These are phyloP conservation scores for Coboldia fuscipes DNA, from an alignment of 1,140 invertebrate genomes.

Conservation along the genomic window DNA sequence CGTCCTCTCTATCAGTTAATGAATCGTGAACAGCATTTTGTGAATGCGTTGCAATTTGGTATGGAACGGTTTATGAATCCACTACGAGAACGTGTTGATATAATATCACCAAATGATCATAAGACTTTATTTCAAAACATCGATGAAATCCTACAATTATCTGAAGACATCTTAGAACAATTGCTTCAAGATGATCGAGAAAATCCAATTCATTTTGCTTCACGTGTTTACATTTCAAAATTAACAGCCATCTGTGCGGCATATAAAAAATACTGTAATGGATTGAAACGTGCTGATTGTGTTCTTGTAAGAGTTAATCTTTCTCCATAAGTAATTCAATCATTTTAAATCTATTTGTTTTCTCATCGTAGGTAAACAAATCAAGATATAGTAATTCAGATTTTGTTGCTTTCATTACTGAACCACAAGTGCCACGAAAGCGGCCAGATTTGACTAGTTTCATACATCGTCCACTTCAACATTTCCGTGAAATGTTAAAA, in stretches of 20 bases:
- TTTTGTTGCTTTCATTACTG: slow-evolving; percentile 48
- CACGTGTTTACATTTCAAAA: slow-evolving; percentile 47
- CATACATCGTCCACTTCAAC: slow-evolving; percentile 57
- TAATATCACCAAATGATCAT: slow-evolving; percentile 49
- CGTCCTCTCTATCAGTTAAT: slow-evolving; percentile 33
- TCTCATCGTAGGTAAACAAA: slow-evolving; percentile 25
- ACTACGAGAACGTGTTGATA: slow-evolving; percentile 43
- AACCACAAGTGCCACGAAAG: slow-evolving; percentile 51
- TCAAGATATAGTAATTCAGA: slow-evolving; percentile 34
- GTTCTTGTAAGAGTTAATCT: slow-evolving; percentile 33
- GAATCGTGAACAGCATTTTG: slow-evolving; percentile 48
- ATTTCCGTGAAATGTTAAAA: slow-evolving; percentile 38
- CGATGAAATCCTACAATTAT: slow-evolving; percentile 54
- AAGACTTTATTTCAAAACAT: slow-evolving; percentile 60
- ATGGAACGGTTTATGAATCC: slow-evolving; percentile 49
- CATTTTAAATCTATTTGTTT: background rate
- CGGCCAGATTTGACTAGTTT: slow-evolving; percentile 62
- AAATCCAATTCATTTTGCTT: slow-evolving; percentile 35
- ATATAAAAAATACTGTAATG: slow-evolving; percentile 59
- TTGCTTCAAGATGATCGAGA: slow-evolving; percentile 48
- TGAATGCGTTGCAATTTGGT: slow-evolving; percentile 48
- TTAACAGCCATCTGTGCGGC: slow-evolving; percentile 43
- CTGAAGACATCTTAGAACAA: slow-evolving; percentile 58
- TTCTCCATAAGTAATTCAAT: background rate
- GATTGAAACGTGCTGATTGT: slow-evolving; percentile 60